Evolutionary conservation across 1,140 invertebrate species (phyloP).

Genomic region (Drosophila tsacasi): DNA sequence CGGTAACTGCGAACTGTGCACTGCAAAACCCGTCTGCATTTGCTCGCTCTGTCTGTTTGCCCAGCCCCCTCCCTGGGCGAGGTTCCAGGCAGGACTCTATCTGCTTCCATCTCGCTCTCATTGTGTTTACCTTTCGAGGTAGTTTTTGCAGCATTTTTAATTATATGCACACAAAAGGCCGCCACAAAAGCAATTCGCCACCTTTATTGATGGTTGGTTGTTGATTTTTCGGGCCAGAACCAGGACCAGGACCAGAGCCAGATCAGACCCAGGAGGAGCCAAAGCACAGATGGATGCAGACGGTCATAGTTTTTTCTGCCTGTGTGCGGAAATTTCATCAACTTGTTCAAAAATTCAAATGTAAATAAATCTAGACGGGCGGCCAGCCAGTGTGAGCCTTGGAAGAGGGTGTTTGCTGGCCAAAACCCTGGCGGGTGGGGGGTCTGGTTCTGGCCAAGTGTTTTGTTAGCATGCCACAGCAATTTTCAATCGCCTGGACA

Average conservation of each 20-base stretch:
- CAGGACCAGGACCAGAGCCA: slow-evolving; percentile 29
- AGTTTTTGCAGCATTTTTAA: slow-evolving; percentile 77
- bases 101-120: slow-evolving; percentile 23
- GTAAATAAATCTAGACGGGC: slow-evolving; percentile 79
- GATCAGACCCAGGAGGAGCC: slow-evolving; percentile 24
- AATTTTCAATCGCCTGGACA: slow-evolving; percentile 80
- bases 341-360: slow-evolving; percentile 84
- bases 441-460: slow-evolving; percentile 53
- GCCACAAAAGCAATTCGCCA: slow-evolving; percentile 80
- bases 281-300: slow-evolving; percentile 22
- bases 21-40: slow-evolving; percentile 55
- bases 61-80: not conserved
- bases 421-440: not conserved
- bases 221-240: slow-evolving; percentile 47
- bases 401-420: not conserved
- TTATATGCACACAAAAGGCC: slow-evolving; percentile 83
- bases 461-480: slow-evolving; percentile 78
- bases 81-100: slow-evolving; percentile 8
- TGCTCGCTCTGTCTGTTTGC: slow-evolving; percentile 54
- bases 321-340: slow-evolving; percentile 75
- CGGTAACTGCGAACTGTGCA: slow-evolving; percentile 34
- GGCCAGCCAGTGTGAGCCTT: slow-evolving; percentile 1
- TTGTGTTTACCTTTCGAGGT: slow-evolving; percentile 70
- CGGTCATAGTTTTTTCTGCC: slow-evolving; percentile 69
- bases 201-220: slow-evolving; percentile 74